These are phyloP conservation scores for Geococcyx californianus DNA, from an alignment of 2,113 vertebrate species.

Conservation along the genomic window DNA sequence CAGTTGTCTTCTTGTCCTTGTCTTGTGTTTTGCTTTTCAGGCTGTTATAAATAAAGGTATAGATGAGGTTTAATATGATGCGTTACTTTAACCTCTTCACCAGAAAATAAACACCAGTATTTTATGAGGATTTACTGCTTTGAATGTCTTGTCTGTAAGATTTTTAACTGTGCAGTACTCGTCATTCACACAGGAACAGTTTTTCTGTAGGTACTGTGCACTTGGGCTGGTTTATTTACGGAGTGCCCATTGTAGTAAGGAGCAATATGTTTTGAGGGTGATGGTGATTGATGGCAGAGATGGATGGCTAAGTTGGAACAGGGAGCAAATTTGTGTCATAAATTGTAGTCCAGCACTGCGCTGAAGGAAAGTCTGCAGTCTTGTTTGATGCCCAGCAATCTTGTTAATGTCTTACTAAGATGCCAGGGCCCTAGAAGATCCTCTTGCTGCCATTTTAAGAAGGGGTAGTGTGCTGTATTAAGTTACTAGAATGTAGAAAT, in stretches of 20 bases:
- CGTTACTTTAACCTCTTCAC: background rate
- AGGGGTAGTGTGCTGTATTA: background rate
- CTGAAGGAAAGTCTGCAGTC: background rate
- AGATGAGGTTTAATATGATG: background rate
- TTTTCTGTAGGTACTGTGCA: background rate
- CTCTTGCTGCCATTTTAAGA: background rate
- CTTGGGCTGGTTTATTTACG: background rate
- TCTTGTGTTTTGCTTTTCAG: background rate
- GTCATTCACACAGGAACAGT: background rate
- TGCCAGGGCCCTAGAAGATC: background rate
- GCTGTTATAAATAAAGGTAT: background rate
- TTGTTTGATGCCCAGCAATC: conserved; percentile 7
- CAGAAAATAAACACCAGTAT: background rate
- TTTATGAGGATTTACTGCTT: background rate
- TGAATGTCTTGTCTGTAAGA: background rate
- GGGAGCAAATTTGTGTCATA: background rate
- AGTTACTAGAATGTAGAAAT: background rate
- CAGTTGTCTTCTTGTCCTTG: background rate
- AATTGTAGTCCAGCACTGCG: background rate
- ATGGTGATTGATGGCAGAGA: background rate
- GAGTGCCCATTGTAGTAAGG: background rate
- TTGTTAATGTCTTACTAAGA: conserved; percentile 46
- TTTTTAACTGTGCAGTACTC: background rate
- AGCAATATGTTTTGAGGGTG: accelerated
- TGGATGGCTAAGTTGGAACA: background rate